phyloP scores from a whole-genome alignment of 2,888 invertebrate genomes.

The Drosophila melanosoma region DNA sequence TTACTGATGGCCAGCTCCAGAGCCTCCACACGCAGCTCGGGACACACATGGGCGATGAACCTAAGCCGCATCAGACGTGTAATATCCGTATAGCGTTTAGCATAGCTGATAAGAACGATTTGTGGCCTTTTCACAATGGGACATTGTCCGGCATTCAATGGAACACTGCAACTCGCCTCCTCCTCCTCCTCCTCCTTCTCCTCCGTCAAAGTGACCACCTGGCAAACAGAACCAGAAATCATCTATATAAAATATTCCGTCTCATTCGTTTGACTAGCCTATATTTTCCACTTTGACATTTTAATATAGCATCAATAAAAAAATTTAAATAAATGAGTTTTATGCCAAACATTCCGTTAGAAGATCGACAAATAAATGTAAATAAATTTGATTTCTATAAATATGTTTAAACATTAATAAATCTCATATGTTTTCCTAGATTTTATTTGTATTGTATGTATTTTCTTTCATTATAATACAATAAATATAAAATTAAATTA shows the following conservation, averaged over 20 bases:
- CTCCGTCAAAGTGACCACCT: background rate
- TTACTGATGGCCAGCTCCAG: conserved; percentile 60
- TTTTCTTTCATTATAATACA: background rate
- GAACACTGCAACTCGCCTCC: background rate
- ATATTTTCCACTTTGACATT: conserved; percentile 1
- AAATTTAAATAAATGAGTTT: background rate
- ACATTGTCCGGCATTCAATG: conserved; percentile 8
- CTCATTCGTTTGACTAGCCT: background rate
- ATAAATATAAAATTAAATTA: background rate
- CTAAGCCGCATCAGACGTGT: conserved; percentile 51
- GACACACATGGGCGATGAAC: conserved; percentile 69
- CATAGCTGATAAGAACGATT: conserved; percentile 54
- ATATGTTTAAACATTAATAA: background rate
- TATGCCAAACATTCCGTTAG: background rate
- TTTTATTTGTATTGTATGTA: background rate
- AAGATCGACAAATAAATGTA: conserved; percentile 1
- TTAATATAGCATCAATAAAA: too few species aligned
- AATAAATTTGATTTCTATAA: background rate
- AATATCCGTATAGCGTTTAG: conserved; percentile 54
- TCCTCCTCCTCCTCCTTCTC: conserved; percentile 3
- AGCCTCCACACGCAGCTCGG: conserved; percentile 56
- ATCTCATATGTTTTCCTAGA: background rate
- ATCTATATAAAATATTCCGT: conserved; percentile 15
- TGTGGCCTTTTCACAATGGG: conserved; percentile 32
- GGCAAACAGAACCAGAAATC: conserved; percentile 39